A percentile compares a stretch with the other conserved stretches of the same genome.
These are phyloP conservation scores for Agriopis aurantiaria DNA, from an alignment of 2,888 invertebrate genomes.

Conservation along the genomic window DNA sequence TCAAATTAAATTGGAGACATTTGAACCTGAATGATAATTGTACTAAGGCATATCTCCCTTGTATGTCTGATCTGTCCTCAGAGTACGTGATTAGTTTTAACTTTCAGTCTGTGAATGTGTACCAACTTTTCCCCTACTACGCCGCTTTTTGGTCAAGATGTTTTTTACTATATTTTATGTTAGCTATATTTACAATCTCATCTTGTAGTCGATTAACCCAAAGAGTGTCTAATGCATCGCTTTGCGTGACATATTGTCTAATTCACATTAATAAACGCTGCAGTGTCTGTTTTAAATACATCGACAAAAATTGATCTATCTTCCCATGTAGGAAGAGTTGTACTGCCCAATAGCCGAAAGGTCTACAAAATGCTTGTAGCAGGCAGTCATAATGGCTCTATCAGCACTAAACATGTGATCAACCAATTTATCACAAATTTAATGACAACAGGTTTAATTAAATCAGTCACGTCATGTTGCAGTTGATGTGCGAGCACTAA, in stretches of 20 bases:
- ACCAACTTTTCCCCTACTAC: no score
- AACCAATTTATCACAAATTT: background rate
- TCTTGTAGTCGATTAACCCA: background rate
- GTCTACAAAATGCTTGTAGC: background rate
- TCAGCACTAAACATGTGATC: background rate
- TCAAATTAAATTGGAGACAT: no score
- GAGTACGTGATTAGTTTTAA: no score
- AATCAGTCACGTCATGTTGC: slow-evolving; percentile 64
- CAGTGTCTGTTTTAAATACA: background rate
- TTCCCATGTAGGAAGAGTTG: background rate
- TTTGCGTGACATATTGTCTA: background rate
- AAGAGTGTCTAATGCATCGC: background rate
- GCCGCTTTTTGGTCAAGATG: no score
- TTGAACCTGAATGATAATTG: no score
- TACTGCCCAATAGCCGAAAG: background rate
- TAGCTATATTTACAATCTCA: background rate
- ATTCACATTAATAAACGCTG: background rate
- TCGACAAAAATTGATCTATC: background rate
- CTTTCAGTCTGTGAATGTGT: no score
- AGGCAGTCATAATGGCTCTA: background rate
- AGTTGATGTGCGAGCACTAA: slow-evolving; percentile 69
- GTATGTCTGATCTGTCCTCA: no score
- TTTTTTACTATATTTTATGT: no score
- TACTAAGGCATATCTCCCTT: no score
- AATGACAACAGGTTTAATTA: slow-evolving; percentile 2